These are phyloP conservation scores for Unio delphinus DNA, from an alignment of 2,888 invertebrate species.

Conservation along the genomic window DNA sequence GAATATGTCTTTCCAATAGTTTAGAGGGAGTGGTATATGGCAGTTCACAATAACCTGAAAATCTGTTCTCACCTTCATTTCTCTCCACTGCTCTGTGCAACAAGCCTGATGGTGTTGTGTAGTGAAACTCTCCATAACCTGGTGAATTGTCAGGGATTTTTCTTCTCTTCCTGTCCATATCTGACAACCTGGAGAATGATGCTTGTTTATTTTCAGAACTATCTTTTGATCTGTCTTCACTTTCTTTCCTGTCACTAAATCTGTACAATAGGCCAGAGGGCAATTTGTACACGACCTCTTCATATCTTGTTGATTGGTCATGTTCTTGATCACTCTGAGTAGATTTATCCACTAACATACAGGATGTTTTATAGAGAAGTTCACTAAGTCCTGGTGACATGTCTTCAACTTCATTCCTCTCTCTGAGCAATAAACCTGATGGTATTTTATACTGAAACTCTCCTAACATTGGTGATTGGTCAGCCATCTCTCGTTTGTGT, in stretches of 20 bases:
- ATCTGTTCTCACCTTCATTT: slow-evolving; percentile 4
- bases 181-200: background rate
- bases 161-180: no score
- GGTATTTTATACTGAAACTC: slow-evolving; percentile 8
- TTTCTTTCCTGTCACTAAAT: background rate
- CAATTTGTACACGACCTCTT: slow-evolving; percentile 5
- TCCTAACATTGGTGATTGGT: background rate
- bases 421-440: slow-evolving; percentile 6
- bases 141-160: background rate
- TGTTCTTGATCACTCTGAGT: background rate
- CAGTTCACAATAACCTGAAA: background rate
- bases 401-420: background rate
- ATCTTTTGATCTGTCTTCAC: no score
- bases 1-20: no score
- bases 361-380: slow-evolving; percentile 6
- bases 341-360: slow-evolving; percentile 6
- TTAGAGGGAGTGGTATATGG: background rate
- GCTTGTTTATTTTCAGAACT: no score
- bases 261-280: slow-evolving; percentile 8
- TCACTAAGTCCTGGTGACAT: background rate
- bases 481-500: no score
- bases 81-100: slow-evolving; percentile 13
- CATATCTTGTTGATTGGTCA: background rate
- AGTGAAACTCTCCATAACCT: slow-evolving; percentile 6
- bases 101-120: slow-evolving; percentile 22